Evolutionary conservation across 2,113 vertebrate species (phyloP), one percentile per base, ranked within the genome.

Genomic region (Bungarus multicinctus): DNA sequence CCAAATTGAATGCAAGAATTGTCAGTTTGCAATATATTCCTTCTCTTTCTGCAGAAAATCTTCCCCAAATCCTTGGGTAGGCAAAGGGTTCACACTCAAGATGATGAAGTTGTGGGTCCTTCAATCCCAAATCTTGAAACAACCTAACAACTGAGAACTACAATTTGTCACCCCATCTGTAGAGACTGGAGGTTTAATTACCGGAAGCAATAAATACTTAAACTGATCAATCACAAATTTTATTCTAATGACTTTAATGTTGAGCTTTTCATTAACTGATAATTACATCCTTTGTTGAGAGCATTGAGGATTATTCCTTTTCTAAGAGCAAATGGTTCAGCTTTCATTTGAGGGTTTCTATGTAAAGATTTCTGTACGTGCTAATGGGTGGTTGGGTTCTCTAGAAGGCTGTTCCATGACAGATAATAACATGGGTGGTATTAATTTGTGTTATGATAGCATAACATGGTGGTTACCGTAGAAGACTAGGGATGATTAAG

Each of bases 91-190:
- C 58, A 22, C 20, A 25, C 23, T 39, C 23, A 14, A 74, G 69
- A 12, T 25, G 87, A 55, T 34, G 10, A 58, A 85, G 50, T 27
- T 22, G 60, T 10, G 12, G 54, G 55, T 0, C 27, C 47, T 88
- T 91, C 53, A 88, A 85, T 27, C 89, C n/a, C 22, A 85, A 64
- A 91, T 60, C 45, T 39, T 52, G n/a, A 45, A 93, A 74, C 25
- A 89, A 9, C 23, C 88, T 94, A 81, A 89, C 93, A 94, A 88
- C 52, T 95, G 92, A 85, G 23, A 85, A 94, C 60, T 52, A 90
- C 85, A 11, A 81, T 92, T 94, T 91, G 39, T 88, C 23, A 47
- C 74, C 74, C 85, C 81, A 3, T 39, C 88, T 64, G 47, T 91
- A 4, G 9, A 92, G 23, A 55, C 9, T 30, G 5, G 53, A 47